These are phyloP conservation scores for Aleiodes leptofemur DNA, from an alignment of 2,888 invertebrate species.

Conservation along the genomic window DNA sequence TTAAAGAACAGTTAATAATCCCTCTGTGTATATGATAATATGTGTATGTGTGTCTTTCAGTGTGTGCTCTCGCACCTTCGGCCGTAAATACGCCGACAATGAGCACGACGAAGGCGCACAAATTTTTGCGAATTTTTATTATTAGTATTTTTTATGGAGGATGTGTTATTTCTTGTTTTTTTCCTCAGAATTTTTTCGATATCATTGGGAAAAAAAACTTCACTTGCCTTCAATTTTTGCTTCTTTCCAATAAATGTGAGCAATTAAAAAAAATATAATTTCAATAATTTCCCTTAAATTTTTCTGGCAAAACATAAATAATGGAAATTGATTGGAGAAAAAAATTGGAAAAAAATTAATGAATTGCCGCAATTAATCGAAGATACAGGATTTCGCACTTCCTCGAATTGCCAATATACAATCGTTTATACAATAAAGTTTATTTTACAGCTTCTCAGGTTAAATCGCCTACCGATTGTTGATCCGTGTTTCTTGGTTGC, in stretches of 20 bases:
- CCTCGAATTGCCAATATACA: constrained; percentile 30
- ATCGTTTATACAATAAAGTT: constrained; percentile 11
- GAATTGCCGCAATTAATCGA: constrained; percentile 16
- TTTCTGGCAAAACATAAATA: neutral
- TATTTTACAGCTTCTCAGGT: constrained; percentile 25
- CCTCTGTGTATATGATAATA: neutral
- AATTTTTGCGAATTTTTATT: constrained; percentile 35
- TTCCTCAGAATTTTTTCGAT: neutral
- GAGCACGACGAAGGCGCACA: constrained; percentile 43
- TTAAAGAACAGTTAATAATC: neutral
- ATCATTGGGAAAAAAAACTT: too few species aligned
- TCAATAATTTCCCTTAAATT: neutral
- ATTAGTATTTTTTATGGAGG: neutral
- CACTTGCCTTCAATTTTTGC: too few species aligned
- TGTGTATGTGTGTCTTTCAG: constrained; percentile 4
- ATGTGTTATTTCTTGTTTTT: neutral
- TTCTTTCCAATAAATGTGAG: too few species aligned
- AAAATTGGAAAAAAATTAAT: neutral
- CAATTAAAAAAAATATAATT: too few species aligned
- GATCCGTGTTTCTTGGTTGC: constrained; percentile 59
- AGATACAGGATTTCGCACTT: constrained; percentile 32
- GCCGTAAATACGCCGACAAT: constrained; percentile 54
- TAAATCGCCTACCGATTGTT: constrained; percentile 62
- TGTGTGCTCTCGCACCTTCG: constrained; percentile 31
- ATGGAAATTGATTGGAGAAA: neutral